Evolutionary conservation across 2,113 vertebrate genomes (phyloP).

Genomic region (Scolopax mira): DNA sequence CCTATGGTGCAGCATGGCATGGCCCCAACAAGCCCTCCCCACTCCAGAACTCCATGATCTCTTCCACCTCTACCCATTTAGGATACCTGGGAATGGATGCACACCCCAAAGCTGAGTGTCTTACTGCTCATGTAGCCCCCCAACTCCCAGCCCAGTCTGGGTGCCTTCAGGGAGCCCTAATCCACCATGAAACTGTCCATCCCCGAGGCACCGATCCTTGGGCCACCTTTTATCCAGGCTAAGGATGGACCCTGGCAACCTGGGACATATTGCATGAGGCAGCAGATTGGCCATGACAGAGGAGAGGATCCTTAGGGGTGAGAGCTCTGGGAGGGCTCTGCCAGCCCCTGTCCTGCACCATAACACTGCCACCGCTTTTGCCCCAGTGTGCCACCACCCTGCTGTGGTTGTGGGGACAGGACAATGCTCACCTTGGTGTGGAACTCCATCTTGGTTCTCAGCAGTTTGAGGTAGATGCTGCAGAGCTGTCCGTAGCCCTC

Average conservation of each 20-base stretch:
- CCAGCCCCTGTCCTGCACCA: background rate
- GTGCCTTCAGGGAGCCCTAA: background rate
- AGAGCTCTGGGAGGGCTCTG: background rate
- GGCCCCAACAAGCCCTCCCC: background rate
- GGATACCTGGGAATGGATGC: background rate
- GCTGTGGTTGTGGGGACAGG: accelerated
- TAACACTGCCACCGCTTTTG: accelerated
- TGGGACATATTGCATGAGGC: background rate
- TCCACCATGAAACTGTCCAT: background rate
- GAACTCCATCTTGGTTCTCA: slow-evolving; percentile 99
- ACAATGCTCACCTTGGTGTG: slow-evolving; percentile 88
- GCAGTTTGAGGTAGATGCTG: slow-evolving; percentile 98
- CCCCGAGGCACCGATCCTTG: background rate
- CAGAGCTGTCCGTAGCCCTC: slow-evolving; percentile 96
- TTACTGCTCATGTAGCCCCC: background rate
- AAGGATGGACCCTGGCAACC: background rate
- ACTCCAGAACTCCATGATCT: background rate
- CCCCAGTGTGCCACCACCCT: background rate
- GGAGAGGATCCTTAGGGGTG: background rate
- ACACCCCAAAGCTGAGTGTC: background rate
- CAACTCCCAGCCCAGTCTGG: background rate
- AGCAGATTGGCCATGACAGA: background rate
- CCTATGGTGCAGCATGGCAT: accelerated
- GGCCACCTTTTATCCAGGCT: background rate
- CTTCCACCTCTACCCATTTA: background rate